Conservation (phyloP, 2,888 invertebrate genomes). For the Cephus sareptanus region DNA sequence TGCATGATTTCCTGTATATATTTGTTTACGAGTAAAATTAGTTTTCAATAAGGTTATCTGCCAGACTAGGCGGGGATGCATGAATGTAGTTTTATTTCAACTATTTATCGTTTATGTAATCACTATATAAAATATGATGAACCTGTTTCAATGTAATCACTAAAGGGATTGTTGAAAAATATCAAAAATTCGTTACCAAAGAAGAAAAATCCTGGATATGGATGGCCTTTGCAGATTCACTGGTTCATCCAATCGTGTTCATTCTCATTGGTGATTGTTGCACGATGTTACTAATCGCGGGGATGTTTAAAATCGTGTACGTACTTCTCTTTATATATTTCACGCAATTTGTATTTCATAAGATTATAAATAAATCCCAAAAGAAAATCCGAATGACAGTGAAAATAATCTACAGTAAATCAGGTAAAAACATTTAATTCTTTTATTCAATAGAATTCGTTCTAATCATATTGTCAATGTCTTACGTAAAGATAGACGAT, state of each 20-base stretch:
- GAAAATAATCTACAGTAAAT: not conserved
- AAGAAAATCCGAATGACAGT: not conserved
- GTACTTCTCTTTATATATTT: not conserved
- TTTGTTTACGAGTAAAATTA: not conserved
- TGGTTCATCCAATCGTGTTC: not conserved
- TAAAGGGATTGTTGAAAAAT: constrained; percentile 9
- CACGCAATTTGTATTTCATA: not conserved
- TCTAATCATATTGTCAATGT: not conserved
- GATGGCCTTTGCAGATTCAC: constrained; percentile 20
- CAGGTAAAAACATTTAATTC: not conserved
- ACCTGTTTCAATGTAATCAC: not conserved
- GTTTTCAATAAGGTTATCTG: not conserved
- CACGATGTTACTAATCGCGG: not conserved
- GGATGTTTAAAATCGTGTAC: not conserved
- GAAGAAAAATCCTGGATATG: constrained; percentile 18
- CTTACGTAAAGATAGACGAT: not conserved
- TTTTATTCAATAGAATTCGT: not conserved
- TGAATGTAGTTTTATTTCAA: not conserved
- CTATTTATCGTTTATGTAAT: not conserved
- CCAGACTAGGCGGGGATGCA: not conserved
- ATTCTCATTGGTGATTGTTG: not conserved
- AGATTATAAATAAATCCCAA: not conserved
- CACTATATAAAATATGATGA: not conserved
- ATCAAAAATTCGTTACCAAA: constrained; percentile 14
- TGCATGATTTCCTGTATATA: not conserved